phyloP scores from a whole-genome alignment of 2,888 invertebrate species.

The Apamea sordens region DNA sequence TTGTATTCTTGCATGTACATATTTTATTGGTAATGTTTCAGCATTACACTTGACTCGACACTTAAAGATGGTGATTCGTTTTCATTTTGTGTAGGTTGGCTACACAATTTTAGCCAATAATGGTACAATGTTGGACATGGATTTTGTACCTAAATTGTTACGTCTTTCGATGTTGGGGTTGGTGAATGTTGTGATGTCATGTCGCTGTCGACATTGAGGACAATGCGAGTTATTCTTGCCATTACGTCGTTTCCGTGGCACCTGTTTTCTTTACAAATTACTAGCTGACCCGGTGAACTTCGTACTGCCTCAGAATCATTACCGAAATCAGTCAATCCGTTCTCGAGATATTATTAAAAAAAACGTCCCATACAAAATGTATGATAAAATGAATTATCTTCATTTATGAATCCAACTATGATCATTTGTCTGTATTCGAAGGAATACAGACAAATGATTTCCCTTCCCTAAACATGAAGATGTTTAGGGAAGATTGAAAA shows the following conservation, averaged over 20 bases:
- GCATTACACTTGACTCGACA: slow-evolving; percentile 26
- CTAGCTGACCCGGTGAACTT: neutral
- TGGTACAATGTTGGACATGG: slow-evolving; percentile 18
- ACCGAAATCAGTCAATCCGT: neutral
- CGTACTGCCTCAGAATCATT: neutral
- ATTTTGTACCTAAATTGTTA: slow-evolving; percentile 12
- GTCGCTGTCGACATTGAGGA: neutral
- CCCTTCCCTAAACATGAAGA: too few species aligned
- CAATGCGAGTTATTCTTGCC: neutral
- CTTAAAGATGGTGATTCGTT: slow-evolving; percentile 1
- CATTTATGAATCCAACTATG: too few species aligned
- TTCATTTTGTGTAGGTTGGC: slow-evolving; percentile 48
- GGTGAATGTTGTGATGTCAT: slow-evolving; percentile 16
- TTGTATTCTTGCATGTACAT: slow-evolving; percentile 18
- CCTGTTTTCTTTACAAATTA: neutral
- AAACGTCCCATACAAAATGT: neutral
- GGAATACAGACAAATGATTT: too few species aligned
- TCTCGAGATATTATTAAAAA: neutral
- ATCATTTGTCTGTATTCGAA: neutral
- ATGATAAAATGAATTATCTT: too few species aligned
- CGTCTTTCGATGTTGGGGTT: neutral
- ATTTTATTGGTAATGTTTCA: slow-evolving; percentile 51
- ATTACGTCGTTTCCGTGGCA: neutral
- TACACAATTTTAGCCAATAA: slow-evolving; percentile 20
- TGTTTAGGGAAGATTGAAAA: too few species aligned